Evolutionary conservation across 1,140 invertebrate genomes (phyloP), one percentile per base, ranked within the genome.

Genomic region (Achatina immaculata): DNA sequence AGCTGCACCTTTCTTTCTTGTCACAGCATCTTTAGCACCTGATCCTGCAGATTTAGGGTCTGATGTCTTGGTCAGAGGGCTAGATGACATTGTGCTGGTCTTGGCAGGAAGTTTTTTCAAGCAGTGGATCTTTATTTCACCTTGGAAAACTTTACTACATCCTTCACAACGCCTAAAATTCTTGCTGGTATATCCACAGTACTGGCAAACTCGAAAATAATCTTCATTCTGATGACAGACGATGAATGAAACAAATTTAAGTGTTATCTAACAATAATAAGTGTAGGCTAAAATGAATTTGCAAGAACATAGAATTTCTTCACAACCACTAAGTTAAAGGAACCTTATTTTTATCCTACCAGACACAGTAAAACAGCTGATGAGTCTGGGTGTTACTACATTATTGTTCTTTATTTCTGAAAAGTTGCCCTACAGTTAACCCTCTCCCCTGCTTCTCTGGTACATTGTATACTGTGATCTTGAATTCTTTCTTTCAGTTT

Each of bases 121-220:
- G 38, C 38, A 34, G 48, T 80, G 78, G n/a, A 86, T 75, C 75
- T 85, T 86, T 6, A 83, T 79, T 31, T 86, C 83, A 0, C 24
- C 34, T 9, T 83, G 82, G 36, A 86, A 80, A 68, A 74, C 81
- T 42, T 83, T 80, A 51, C 28, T 34, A 74, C 86, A 87, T 28
- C 86, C 72, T 58, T 83, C 83, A 83, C 86, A 87, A 21, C 69
- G 74, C 16, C 82, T 78, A 42, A 86, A 77, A 45, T 85, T 83
- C 21, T 16, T 79, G 78, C 86, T 87, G 51, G 80, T 78, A 75
- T 84, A 83, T 14, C 86, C 86, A 83, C 86, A 87, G 45, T 73
- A 83, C 43, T 81, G 84, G 76, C 86, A 87, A 3, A 83, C 80
- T 68, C 80, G 45, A 31, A 71, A 71, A 7, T 43, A 58, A 36